Percentiles rank a stretch among this genome's conserved stretches.
Evolutionary conservation across 2,113 vertebrate species (phyloP).

Genomic region (Benthochromis sp.): DNA sequence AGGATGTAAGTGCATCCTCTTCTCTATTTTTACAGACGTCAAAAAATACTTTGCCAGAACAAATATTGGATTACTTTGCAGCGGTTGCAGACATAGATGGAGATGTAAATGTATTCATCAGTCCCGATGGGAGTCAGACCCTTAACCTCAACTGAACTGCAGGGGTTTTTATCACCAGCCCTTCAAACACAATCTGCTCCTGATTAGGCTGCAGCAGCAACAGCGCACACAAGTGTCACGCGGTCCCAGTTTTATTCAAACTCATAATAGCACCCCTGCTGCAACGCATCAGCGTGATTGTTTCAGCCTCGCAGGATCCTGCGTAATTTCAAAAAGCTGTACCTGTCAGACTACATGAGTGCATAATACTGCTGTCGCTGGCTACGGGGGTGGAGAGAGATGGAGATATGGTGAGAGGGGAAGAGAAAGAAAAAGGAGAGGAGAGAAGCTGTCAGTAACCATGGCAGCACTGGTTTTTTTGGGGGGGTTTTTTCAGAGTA

Average conservation of each 20-base stretch:
- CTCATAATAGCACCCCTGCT: constrained; percentile 2
- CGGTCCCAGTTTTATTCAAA: neutral
- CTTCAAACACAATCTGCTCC: constrained; percentile 28
- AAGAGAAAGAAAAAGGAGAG: neutral
- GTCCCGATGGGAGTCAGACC: neutral
- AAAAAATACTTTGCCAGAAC: neutral
- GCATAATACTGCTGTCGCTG: constrained; percentile 13
- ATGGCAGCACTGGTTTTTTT: constrained; percentile 45
- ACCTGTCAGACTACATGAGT: constrained; percentile 19
- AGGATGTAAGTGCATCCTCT: neutral
- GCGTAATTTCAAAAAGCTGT: neutral
- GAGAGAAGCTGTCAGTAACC: constrained; percentile 57
- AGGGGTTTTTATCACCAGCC: neutral
- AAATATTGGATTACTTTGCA: neutral
- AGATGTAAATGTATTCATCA: constrained; percentile 1
- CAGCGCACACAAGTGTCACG: neutral
- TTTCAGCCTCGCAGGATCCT: neutral
- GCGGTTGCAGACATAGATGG: neutral
- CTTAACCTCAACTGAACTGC: neutral
- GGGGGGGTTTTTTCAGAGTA: neutral
- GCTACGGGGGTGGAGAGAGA: neutral
- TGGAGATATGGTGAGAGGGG: neutral
- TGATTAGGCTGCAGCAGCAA: constrained; percentile 26
- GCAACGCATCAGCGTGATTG: neutral
- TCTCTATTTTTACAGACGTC: neutral